Base-by-base conservation (phyloP, 2,888 invertebrate species). In the Saturnia pavonia region DNA sequence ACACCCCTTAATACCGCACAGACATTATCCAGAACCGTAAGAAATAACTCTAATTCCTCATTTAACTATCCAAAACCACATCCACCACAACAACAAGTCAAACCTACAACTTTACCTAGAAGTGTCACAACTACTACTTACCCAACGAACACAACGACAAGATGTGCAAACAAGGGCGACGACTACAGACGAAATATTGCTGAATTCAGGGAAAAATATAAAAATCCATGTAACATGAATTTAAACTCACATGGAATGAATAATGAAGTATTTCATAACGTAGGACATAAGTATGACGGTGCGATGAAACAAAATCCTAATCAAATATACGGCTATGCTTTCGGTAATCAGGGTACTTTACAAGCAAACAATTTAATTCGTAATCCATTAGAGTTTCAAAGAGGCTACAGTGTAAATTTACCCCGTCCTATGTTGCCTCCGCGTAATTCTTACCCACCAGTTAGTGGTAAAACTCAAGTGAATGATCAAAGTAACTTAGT, bases 131-230 rank as follows among this genome's bases (percentile, higher is more conserved):
- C 92, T 14, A 91, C 90, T 51, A 88, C 89, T 70, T 92, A 93
- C 76, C 92, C 94, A 67, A 90, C 94, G 6, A 93, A 81, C 76
- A 94, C 94, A 43, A 93, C 94, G 3, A 88, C 85, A 71, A 85
- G 94, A 76, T 90, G 90, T 78, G 84, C 84, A 71, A 82, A 87
- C 68, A 89, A 95, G 92, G 87, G 95, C 81, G 79, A 95, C 82
- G 88, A 95, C 80, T 92, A 95, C 74, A 94, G 95, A 84, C 91
- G 94, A 76, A 95, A 95, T 79, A 95, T 95, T 69, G 95, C 89
- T 75, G 95, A 95, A 81, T 95, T 95, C 80, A 94, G 95, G 75
- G 95, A 95, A 85, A 95, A 95, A 84, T 95, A 95, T 78, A 95
- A 95, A 83, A 94, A 95, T 79, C 93, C 94, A 43, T 93, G 94